These are phyloP conservation scores for Saimiri boliviensis DNA, from an alignment of 2,113 vertebrate species.

Conservation along the genomic window DNA sequence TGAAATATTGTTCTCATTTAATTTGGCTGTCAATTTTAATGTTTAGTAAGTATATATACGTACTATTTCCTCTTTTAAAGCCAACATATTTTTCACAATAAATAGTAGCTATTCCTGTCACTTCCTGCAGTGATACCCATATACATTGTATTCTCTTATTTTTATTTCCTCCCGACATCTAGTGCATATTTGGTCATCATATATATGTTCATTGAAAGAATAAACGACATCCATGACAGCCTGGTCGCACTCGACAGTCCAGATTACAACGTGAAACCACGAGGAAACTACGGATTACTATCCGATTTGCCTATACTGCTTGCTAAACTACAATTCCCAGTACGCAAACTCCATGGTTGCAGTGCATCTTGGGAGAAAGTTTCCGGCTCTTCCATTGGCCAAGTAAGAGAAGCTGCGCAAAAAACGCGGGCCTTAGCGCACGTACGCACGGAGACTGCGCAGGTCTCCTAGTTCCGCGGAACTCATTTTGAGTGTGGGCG, in stretches of 20 bases:
- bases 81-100: not conserved
- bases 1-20: not conserved
- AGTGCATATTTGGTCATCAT: not conserved
- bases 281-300: rapidly evolving
- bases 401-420: rapidly evolving
- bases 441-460: not conserved
- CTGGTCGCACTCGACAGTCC: not conserved
- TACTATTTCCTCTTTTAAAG: not conserved
- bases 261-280: rapidly evolving
- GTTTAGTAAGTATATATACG: not conserved
- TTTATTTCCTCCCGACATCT: not conserved
- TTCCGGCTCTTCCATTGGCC: not conserved
- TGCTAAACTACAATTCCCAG: slow-evolving; percentile 41
- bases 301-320: rapidly evolving
- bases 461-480: not conserved
- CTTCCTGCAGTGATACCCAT: not conserved
- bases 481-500: not conserved
- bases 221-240: not conserved
- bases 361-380: not conserved
- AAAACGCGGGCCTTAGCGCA: rapidly evolving
- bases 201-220: not conserved
- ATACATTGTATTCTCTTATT: not conserved
- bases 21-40: not conserved
- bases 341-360: not conserved
- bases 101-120: not conserved